Evolutionary conservation across 2,888 invertebrate genomes (phyloP), one percentile per base, ranked within the genome.

Genomic region (Cephonodes hylas): DNA sequence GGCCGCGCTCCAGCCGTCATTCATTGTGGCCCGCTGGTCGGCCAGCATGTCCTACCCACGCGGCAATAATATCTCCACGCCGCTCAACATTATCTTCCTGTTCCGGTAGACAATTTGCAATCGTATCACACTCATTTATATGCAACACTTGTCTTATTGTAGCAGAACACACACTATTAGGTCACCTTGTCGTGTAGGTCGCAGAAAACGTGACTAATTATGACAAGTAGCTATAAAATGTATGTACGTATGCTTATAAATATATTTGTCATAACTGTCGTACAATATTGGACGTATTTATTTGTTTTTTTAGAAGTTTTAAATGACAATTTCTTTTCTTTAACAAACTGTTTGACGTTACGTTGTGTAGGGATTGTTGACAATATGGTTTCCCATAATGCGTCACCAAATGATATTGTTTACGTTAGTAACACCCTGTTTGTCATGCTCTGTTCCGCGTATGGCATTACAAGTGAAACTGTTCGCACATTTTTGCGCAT

Each of bases 81-180:
- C 53, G 53, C 73, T 75, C 69, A 71, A 67, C 68, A 73, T 73
- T 76, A 76, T 77, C 81, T 85, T 85, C 84, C 84, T 84, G 83
- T 88, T 89, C 88, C 88, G 86, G 83, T 80, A 57, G 31, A 56
- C 15, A 38, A 8, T 15, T 46, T 27, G 31, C 44, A 27, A n/a
- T 44, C 27, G 22, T 58, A 13, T 22, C 25, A 46, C 6, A 31
- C 34, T 23, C 34, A 5, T 18, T 34, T 57, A 42, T 42, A 4
- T 25, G 1, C 1, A n/a, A 27, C 18, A 25, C 25, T 13, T 46
- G 10, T 46, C 23, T 3, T 46, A 23, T 46, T 22, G 20, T 27
- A 27, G 25, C 27, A 7, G 27, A 53, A 53, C 18, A 53, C 3
- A 8, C 18, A 10, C 18, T 31, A 20, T 38, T 13, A 53, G 53